Percentiles rank a stretch among this genome's conserved stretches.
Conservation (phyloP, 53 echinoderm and acorn worm species). For the Holothuria scabra region DNA sequence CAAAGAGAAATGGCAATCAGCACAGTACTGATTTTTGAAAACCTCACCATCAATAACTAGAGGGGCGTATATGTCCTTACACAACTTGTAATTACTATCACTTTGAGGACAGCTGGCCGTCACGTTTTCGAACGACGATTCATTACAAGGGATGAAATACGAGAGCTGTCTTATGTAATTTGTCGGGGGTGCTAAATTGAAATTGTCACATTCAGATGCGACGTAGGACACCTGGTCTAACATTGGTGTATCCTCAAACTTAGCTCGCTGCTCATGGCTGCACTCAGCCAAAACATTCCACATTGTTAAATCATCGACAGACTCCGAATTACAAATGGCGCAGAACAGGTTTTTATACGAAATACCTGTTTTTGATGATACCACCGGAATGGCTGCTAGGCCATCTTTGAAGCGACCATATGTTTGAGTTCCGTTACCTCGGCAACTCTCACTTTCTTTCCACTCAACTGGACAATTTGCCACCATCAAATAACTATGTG, state of each 20-base stretch:
- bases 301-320: not conserved
- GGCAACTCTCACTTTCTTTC: not conserved
- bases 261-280: not conserved
- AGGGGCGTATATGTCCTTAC: conserved; percentile 12
- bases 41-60: not conserved
- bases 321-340: conserved; percentile 29
- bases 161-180: not conserved
- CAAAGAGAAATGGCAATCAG: not conserved
- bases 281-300: not conserved
- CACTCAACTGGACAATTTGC: not conserved
- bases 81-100: not conserved
- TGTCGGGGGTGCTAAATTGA: not conserved
- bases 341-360: conserved; percentile 21
- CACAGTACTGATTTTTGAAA: conserved; percentile 12
- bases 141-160: conserved; percentile 11
- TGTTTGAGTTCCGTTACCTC: not conserved
- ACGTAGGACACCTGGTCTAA: not conserved
- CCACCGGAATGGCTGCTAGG: conserved; percentile 8
- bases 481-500: conserved; percentile 12
- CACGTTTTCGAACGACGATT: not conserved
- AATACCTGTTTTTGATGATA: conserved; percentile 2
- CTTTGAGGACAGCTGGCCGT: not conserved
- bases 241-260: not conserved
- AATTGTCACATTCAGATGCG: not conserved
- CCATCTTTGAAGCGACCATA: not conserved